phyloP scores from a whole-genome alignment of 2,797 vertebrate genomes.

The Amphiprion clarkii region DNA sequence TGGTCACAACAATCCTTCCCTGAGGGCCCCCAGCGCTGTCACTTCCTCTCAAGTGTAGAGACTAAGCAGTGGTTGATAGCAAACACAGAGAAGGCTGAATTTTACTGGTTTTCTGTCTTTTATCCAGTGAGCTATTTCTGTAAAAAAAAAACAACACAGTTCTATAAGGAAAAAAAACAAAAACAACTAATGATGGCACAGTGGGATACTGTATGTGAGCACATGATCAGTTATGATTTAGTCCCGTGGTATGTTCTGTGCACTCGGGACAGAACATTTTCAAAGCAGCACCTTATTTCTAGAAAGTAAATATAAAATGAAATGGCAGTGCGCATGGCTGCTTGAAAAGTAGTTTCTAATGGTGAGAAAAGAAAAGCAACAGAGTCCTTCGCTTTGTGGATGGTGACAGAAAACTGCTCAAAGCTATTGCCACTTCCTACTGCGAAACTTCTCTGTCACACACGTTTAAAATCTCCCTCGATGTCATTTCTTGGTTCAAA shows the following conservation, averaged over 20 bases:
- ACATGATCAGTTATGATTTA: background rate
- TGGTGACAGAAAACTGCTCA: constrained; percentile 26
- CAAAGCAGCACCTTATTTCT: background rate
- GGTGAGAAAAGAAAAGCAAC: constrained; percentile 7
- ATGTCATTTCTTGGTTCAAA: constrained; percentile 1
- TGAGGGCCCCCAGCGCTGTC: constrained; percentile 74
- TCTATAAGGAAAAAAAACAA: background rate
- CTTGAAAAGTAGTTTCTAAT: background rate
- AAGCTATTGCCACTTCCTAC: constrained; percentile 21
- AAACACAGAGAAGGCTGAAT: constrained; percentile 54
- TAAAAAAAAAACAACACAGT: constrained; percentile 33
- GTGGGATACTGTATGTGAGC: constrained; percentile 4
- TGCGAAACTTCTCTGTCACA: constrained; percentile 28
- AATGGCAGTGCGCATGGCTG: background rate
- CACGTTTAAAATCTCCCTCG: constrained; percentile 22
- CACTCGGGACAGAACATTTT: constrained; percentile 2
- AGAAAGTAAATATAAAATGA: background rate
- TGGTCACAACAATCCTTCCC: constrained; percentile 73
- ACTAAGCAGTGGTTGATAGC: constrained; percentile 59
- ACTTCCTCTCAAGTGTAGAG: constrained; percentile 77
- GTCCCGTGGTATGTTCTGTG: background rate
- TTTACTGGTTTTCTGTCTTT: constrained; percentile 59
- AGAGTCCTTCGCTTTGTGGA: background rate
- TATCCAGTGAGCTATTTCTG: constrained; percentile 42
- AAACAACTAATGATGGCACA: background rate